Evolutionary conservation across 1,140 invertebrate genomes (phyloP), one percentile per base, ranked within the genome.

Genomic region (Hermetia illucens): DNA sequence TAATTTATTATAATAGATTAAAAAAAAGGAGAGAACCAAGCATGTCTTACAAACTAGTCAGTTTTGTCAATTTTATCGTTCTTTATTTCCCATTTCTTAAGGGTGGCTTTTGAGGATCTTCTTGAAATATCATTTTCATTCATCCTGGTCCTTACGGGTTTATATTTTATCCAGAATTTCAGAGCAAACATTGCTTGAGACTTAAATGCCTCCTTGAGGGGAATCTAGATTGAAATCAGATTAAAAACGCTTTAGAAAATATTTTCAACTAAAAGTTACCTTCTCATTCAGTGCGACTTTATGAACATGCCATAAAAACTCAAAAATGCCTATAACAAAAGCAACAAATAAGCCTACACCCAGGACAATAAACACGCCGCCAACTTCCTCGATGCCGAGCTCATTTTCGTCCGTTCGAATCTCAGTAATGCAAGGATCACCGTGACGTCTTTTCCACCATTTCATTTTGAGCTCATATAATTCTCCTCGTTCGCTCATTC

Each of bases 241-340:
- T n/a, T n/a, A n/a, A n/a, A n/a, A n/a, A n/a, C n/a, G n/a, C n/a
- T n/a, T n/a, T n/a, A n/a, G 15, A 6, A 38, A 44, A 13, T 19
- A 34, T 15, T 10, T 9, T 15, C 8, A 34, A 27, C 8, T 27
- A 27, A 27, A 27, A n/a, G 33, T 2, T 39, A 54, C 55, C 39
- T 77, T 79, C 55, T 87, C 75, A 39, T 74, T 72, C 2, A 83
- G 70, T 1, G 82, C 75, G 4, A 85, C 71, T 57, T 82, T 76
- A 41, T 77, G 65, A 8, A 86, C 74, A 53, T 88, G 84, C 82
- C 83, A 88, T 0, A 88, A 53, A 48, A 89, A 90, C 60, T 92
- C 88, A 6, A 73, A 64, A 2, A 82, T 58, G 0, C 74, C 76
- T 40, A 86, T 70, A 2, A 78, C 40, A 15, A 79, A 61, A 0